phyloP scores from a whole-genome alignment of 2,113 vertebrate genomes.

The Corythaeola cristata region DNA sequence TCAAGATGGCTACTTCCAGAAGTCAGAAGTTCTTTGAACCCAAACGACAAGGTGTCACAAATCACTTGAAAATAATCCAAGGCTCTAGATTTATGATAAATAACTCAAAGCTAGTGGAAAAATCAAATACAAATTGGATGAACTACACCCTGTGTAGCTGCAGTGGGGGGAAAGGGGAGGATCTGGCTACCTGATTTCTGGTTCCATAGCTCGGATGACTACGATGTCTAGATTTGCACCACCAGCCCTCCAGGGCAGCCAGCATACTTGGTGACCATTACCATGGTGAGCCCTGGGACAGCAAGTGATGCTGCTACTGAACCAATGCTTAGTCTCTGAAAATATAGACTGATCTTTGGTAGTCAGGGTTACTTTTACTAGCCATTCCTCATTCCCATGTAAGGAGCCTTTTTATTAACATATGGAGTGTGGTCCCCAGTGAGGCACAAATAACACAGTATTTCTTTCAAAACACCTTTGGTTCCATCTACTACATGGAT shows the following conservation, averaged over 20 bases:
- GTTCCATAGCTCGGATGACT: background rate
- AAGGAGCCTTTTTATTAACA: background rate
- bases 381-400: background rate
- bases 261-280: background rate
- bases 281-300: background rate
- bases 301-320: background rate
- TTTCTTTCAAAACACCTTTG: background rate
- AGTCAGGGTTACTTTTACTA: background rate
- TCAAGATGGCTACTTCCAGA: background rate
- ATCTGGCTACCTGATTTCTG: background rate
- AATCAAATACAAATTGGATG: background rate
- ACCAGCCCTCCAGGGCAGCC: background rate
- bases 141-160: background rate
- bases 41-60: background rate
- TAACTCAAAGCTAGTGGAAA: background rate
- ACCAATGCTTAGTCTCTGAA: background rate
- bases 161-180: background rate
- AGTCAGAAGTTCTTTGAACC: background rate
- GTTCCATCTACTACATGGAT: background rate
- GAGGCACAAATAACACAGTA: background rate
- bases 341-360: background rate
- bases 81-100: background rate
- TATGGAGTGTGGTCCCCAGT: fast-evolving
- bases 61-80: background rate
- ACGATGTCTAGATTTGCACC: fast-evolving